Conservation (phyloP, 2,888 invertebrate species). For the Lithophane leautieri region DNA sequence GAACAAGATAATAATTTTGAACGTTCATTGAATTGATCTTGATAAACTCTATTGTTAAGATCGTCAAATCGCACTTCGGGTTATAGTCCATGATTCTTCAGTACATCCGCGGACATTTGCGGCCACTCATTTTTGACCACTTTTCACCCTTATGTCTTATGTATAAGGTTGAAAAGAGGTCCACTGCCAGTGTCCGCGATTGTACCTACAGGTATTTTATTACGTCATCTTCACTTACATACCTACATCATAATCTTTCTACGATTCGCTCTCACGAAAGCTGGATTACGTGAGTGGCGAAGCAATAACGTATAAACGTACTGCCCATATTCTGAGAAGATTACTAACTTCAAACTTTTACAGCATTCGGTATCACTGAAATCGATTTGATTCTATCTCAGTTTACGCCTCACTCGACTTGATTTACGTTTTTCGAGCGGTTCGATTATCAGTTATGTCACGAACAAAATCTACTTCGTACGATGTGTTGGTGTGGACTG, state of each 20-base stretch:
- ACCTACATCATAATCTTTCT: constrained; percentile 36
- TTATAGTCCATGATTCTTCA: neutral
- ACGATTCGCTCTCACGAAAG: constrained; percentile 33
- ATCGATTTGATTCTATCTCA: constrained; percentile 46
- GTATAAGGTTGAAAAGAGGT: too few species aligned
- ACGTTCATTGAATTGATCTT: constrained; percentile 27
- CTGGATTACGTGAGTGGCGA: constrained; percentile 43
- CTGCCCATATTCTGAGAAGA: constrained; percentile 45
- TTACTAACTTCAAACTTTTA: constrained; percentile 44
- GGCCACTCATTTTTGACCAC: too few species aligned
- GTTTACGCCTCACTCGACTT: constrained; percentile 17
- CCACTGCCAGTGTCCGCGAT: too few species aligned
- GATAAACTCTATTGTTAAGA: neutral
- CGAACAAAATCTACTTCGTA: constrained; percentile 17
- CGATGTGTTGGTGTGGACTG: constrained; percentile 7
- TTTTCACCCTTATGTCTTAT: too few species aligned
- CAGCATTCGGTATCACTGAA: constrained; percentile 39
- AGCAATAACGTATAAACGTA: constrained; percentile 26
- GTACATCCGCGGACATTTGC: neutral
- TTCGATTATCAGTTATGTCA: constrained; percentile 26
- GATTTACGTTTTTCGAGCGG: constrained; percentile 15
- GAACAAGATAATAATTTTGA: constrained; percentile 13
- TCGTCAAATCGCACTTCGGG: constrained; percentile 1
- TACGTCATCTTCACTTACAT: constrained; percentile 32
- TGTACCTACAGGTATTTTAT: constrained; percentile 22